Conservation (phyloP, 2,113 vertebrate genomes). For the Turdus rufiventris region DNA sequence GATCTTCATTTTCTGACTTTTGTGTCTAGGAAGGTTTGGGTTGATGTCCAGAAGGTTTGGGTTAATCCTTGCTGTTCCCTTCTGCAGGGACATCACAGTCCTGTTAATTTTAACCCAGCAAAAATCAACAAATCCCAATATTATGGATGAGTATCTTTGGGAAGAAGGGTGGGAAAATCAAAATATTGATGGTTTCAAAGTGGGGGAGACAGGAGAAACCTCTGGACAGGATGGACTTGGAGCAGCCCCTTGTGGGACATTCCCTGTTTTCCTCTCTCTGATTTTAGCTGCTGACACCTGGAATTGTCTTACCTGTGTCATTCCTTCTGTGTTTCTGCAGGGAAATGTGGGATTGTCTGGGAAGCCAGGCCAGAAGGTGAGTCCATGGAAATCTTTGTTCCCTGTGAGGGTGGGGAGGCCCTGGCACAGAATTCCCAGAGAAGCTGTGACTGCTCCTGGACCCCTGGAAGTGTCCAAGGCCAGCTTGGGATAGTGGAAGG, state of each 20-base stretch:
- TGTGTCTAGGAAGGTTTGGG: not conserved
- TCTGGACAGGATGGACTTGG: not conserved
- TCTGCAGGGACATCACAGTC: rapidly evolving
- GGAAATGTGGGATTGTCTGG: slow-evolving; percentile 90
- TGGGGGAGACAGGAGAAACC: not conserved
- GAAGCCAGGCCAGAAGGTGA: slow-evolving; percentile 86
- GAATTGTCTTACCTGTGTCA: not conserved
- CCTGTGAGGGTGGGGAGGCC: not conserved
- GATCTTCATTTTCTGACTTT: not conserved
- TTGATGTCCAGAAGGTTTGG: not conserved
- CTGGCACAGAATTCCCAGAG: not conserved
- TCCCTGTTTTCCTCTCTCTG: not conserved
- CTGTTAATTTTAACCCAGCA: not conserved
- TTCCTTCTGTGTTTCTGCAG: slow-evolving; percentile 59
- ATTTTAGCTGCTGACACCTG: not conserved
- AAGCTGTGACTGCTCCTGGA: not conserved
- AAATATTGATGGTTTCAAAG: not conserved
- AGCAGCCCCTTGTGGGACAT: not conserved
- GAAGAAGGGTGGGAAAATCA: not conserved
- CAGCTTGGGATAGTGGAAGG: rapidly evolving
- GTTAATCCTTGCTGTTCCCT: not conserved
- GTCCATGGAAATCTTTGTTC: not conserved
- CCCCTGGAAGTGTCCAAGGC: not conserved
- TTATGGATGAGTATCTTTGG: not conserved
- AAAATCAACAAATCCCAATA: not conserved